Evolutionary conservation across 2,888 invertebrate species (phyloP).

Genomic region (Tridacna crocea): DNA sequence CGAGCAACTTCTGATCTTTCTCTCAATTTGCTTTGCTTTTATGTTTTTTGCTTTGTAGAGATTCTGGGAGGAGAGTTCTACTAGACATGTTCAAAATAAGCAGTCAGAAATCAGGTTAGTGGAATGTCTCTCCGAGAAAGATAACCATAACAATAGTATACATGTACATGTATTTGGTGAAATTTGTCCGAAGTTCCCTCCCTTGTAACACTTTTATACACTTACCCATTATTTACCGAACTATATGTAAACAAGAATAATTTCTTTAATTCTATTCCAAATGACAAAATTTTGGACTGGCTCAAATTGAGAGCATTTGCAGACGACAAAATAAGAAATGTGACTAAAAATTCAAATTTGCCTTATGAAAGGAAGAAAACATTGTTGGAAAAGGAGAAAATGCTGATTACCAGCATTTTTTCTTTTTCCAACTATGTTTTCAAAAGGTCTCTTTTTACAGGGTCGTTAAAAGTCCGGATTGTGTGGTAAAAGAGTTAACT

Average conservation of each 20-base stretch:
- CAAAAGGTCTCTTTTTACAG: not conserved
- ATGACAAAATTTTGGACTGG: not conserved
- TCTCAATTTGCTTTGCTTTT: constrained; percentile 45
- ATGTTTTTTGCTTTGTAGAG: constrained; percentile 57
- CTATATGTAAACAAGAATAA: not conserved
- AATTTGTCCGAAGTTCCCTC: constrained; percentile 11
- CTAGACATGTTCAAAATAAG: constrained; percentile 59
- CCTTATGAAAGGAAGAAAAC: too few species aligned
- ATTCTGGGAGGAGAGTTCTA: constrained; percentile 29
- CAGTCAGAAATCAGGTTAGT: constrained; percentile 58
- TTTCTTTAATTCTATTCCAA: not conserved
- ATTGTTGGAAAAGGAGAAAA: not conserved
- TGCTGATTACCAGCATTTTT: not conserved
- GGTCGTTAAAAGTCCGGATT: too few species aligned
- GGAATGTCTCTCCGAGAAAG: not conserved
- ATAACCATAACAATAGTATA: too few species aligned
- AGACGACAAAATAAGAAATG: not conserved
- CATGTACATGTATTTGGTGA: not conserved
- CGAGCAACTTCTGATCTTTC: not conserved
- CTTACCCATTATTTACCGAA: not conserved
- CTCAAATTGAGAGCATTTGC: not conserved
- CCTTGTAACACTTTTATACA: not conserved
- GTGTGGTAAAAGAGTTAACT: too few species aligned
- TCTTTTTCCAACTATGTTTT: not conserved
- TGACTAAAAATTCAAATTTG: not conserved